Percentiles rank a stretch among this genome's conserved stretches.
phyloP scores from a whole-genome alignment of 2,113 vertebrate species.

The Budorcas taxicolor region DNA sequence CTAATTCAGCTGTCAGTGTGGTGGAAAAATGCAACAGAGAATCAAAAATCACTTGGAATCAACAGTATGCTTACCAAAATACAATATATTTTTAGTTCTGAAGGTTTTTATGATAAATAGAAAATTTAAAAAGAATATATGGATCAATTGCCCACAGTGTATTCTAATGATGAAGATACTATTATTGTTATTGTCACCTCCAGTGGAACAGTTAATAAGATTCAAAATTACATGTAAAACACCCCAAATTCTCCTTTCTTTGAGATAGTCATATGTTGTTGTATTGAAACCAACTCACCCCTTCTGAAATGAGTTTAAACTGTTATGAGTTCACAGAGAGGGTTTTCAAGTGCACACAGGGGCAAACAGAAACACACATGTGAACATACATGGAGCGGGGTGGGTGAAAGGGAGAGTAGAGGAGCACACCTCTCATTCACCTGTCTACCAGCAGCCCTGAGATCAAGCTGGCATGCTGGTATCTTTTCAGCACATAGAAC shows the following conservation, averaged over 20 bases:
- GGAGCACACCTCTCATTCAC: neutral
- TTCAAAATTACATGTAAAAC: neutral
- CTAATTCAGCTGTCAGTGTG: neutral
- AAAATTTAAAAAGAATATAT: neutral
- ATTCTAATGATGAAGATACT: neutral
- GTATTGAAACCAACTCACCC: neutral
- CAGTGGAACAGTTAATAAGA: neutral
- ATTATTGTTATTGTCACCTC: neutral
- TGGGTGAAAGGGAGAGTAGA: neutral
- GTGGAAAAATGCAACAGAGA: neutral
- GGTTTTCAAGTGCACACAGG: neutral
- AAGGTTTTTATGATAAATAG: neutral
- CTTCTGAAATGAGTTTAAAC: neutral
- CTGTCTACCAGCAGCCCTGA: neutral
- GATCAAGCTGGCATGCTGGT: neutral
- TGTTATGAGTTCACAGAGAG: neutral
- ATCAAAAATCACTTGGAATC: neutral
- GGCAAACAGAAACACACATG: neutral
- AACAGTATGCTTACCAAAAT: neutral
- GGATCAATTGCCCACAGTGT: neutral
- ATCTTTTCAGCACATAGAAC: neutral
- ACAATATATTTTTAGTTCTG: neutral
- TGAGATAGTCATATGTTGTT: neutral
- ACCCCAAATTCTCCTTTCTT: neutral
- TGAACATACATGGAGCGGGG: neutral